Percentiles rank a stretch among this genome's conserved stretches.
Conservation (phyloP, 2,113 vertebrate genomes). For the Notothenia rossii region DNA sequence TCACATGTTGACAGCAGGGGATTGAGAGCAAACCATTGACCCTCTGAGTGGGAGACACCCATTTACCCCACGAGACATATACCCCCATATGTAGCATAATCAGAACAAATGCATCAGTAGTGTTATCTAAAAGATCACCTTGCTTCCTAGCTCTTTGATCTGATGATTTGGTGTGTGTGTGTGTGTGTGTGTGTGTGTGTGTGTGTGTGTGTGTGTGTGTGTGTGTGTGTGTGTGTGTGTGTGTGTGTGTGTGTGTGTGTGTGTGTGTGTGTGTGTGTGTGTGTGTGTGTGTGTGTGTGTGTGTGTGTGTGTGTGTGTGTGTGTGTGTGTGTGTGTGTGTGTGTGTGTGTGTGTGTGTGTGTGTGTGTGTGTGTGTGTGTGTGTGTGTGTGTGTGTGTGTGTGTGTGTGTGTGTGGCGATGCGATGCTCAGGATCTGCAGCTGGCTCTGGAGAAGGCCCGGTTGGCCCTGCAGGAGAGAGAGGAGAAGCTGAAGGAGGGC, state of each 20-base stretch:
- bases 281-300: background rate
- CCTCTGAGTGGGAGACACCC: too few species aligned
- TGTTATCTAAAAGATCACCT: background rate
- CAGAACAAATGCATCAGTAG: too few species aligned
- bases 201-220: background rate
- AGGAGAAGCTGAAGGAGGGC: conserved; percentile 81
- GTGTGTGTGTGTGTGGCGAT: too few species aligned
- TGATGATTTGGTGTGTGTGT: too few species aligned
- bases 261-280: background rate
- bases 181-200: background rate
- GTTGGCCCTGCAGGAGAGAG: conserved; percentile 84
- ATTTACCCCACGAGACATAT: too few species aligned
- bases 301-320: background rate
- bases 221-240: background rate
- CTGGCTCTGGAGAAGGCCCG: conserved; percentile 85
- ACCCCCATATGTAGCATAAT: too few species aligned
- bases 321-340: background rate
- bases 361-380: background rate
- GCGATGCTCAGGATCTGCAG: conserved; percentile 89
- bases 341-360: background rate
- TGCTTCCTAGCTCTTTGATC: background rate
- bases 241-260: background rate
- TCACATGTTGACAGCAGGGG: too few species aligned
- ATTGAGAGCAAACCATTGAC: too few species aligned
- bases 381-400: background rate